Conservation (phyloP, 30 jellyfish, hydroid and myxozoan genomes). For the Nemopilema nomurai region DNA sequence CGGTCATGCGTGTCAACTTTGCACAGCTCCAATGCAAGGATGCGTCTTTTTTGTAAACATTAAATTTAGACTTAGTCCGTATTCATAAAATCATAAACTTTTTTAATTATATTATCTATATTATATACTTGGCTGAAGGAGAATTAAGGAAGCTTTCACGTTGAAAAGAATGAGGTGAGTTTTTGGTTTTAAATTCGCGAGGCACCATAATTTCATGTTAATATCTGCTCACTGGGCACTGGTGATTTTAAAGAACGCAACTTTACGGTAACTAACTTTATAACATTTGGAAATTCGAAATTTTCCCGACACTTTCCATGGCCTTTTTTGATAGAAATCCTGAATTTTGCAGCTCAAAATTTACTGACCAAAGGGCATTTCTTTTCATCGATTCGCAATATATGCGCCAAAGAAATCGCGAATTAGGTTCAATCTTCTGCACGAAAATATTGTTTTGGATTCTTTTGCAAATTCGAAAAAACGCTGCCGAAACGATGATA, state of each 20-base stretch:
- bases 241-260: neutral
- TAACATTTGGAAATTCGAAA: neutral
- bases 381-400: neutral
- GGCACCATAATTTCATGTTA: neutral
- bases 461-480: no score
- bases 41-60: slow-evolving; percentile 19
- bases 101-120: neutral
- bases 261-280: neutral
- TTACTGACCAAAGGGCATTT: neutral
- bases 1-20: slow-evolving; percentile 49
- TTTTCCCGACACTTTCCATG: no score
- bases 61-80: slow-evolving; percentile 6
- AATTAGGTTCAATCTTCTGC: no score
- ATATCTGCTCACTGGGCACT: slow-evolving; percentile 1
- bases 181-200: neutral
- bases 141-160: neutral
- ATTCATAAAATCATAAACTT: neutral
- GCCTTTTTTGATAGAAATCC: neutral
- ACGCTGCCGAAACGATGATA: no score
- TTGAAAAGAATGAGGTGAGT: slow-evolving; percentile 7
- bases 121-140: neutral
- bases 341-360: no score
- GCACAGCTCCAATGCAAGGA: neutral
- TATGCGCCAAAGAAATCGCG: no score
- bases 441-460: no score